These are phyloP conservation scores for Melinaea marsaeus DNA, from an alignment of 2,888 invertebrate species.

Conservation along the genomic window DNA sequence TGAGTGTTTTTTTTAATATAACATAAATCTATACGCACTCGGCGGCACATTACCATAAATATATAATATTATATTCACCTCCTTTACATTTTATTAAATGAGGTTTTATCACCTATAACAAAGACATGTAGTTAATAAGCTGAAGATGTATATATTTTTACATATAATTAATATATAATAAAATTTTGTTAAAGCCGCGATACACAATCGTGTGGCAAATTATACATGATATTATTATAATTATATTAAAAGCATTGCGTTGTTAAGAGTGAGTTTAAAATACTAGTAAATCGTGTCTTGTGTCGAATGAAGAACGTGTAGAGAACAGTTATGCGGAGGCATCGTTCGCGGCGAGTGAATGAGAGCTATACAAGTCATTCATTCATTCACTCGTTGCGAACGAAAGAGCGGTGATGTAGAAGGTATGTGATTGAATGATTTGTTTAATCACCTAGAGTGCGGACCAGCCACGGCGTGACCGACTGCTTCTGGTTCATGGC, in stretches of 20 bases:
- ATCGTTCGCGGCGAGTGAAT: too few relatives aligned
- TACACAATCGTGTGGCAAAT: too few relatives aligned
- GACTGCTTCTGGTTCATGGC: constrained; percentile 67
- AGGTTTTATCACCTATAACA: constrained; percentile 25
- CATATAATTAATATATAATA: too few relatives aligned
- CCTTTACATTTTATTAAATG: constrained; percentile 20
- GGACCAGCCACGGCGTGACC: constrained; percentile 97
- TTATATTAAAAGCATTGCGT: background rate
- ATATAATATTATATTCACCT: constrained; percentile 17
- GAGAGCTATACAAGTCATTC: background rate
- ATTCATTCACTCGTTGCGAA: background rate
- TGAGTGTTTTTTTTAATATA: background rate
- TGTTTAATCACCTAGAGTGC: constrained; percentile 83
- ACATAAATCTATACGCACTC: background rate
- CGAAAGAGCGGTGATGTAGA: too few relatives aligned
- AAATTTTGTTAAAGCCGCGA: too few relatives aligned
- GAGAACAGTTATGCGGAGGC: background rate
- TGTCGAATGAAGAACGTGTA: background rate
- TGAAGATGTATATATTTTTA: background rate
- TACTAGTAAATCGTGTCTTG: background rate
- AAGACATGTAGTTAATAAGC: constrained; percentile 13
- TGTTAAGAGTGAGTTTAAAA: background rate
- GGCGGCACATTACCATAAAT: background rate
- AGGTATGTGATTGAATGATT: background rate
- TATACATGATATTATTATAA: too few relatives aligned